Conservation (phyloP, 2,797 vertebrate genomes). For the Smutsia gigantea region DNA sequence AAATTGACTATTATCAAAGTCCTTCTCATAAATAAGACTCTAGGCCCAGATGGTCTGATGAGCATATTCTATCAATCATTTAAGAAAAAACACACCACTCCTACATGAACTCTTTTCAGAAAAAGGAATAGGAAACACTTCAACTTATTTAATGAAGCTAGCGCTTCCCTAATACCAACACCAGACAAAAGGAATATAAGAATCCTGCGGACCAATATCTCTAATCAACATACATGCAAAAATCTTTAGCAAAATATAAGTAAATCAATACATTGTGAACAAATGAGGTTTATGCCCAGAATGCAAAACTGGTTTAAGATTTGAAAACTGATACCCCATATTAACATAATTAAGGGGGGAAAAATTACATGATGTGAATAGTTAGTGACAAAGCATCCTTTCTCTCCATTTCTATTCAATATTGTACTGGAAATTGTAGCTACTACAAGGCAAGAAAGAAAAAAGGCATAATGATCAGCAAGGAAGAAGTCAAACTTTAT, state of each 20-base stretch:
- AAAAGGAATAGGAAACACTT: background rate
- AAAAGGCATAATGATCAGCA: background rate
- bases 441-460: background rate
- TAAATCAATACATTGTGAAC: background rate
- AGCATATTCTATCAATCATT: slow-evolving; percentile 24
- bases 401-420: background rate
- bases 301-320: slow-evolving; percentile 1
- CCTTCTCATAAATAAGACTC: slow-evolving; percentile 15
- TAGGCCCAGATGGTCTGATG: background rate
- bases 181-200: background rate
- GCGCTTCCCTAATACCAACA: background rate
- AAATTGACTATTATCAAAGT: slow-evolving; percentile 22
- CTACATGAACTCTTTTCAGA: slow-evolving; percentile 50
- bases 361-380: background rate
- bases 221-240: background rate
- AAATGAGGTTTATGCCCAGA: background rate
- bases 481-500: background rate
- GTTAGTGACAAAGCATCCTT: background rate
- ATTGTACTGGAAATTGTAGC: background rate
- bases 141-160: background rate
- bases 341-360: background rate
- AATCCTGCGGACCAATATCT: background rate
- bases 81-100: background rate
- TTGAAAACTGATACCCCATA: background rate
- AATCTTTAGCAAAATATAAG: slow-evolving; percentile 35